Evolutionary conservation across 1,140 invertebrate species (phyloP), one percentile per base, ranked within the genome.

Genomic region (Macrobrachium rosenbergii): DNA sequence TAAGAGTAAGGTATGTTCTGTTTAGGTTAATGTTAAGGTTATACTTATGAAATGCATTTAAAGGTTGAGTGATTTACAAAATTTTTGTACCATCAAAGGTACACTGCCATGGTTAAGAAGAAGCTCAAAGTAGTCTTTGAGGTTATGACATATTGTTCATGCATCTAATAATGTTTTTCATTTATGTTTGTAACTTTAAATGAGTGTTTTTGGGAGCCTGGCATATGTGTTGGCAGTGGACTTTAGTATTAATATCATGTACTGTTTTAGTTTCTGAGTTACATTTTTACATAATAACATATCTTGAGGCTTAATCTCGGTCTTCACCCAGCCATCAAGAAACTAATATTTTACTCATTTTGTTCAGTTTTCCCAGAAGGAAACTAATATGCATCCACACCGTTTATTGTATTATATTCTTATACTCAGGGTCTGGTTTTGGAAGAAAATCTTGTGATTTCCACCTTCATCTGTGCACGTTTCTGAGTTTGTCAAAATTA

Each of bases 401-500:
- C 67, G 12, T 52, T 52, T 52, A 52, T 52, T 52, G 52, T 52
- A 52, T 82, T 77, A 60, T 78, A 64, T 60, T n/a, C 60, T 84
- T 75, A 84, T 78, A 67, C 82, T 84, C 82, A 84, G 82, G 82
- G 82, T 78, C 76, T 58, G 82, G 73, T 84, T 64, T 77, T 84
- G 82, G 75, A 84, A 77, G 73, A n/a, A 52, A 77, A 52, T 62
- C 77, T 64, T 78, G 73, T 84, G 82, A 84, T 64, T 84, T 78
- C 16, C 73, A 67, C 67, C 73, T 78, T 84, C 45, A 84, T 78
- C 73, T 73, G 60, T 64, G 77, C 62, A 78, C 75, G 45, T 73
- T 73, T 84, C 73, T 78, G 82, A 75, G 73, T 67, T 84, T 43
- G 82, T 84, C 73, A 84, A 84, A 78, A 77, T 78, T 78, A 78